Conservation (phyloP, 1,140 invertebrate genomes). For the Camponotus pennsylvanicus region DNA sequence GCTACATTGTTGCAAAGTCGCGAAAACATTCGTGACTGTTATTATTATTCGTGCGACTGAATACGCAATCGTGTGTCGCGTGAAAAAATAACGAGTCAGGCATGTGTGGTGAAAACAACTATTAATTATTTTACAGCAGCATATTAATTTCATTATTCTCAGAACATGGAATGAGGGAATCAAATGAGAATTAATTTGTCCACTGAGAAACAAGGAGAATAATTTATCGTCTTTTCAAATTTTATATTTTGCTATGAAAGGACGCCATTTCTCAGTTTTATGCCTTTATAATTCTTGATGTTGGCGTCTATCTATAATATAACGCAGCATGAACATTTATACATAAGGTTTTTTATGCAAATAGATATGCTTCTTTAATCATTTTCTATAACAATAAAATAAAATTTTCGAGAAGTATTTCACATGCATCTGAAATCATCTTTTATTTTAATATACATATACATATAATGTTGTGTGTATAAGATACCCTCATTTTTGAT, state of each 20-base stretch:
- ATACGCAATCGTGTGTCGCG: constrained; percentile 31
- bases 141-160: constrained; percentile 24
- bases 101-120: constrained; percentile 36
- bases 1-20: constrained; percentile 43
- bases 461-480: no score
- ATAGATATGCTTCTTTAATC: no score
- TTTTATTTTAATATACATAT: no score
- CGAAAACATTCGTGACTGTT: constrained; percentile 56
- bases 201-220: background rate
- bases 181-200: background rate
- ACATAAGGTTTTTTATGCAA: no score
- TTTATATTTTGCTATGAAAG: background rate
- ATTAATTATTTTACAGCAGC: constrained; percentile 41
- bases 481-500: no score
- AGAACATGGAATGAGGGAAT: constrained; percentile 27
- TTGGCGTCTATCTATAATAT: background rate
- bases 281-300: background rate
- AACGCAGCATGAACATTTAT: background rate
- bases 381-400: no score
- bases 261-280: background rate
- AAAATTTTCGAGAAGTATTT: no score
- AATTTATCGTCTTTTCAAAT: background rate
- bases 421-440: no score
- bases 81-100: constrained; percentile 56
- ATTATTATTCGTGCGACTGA: constrained; percentile 33